Conservation (phyloP, 2,888 invertebrate species). For the Nephrotoma flavescens region DNA sequence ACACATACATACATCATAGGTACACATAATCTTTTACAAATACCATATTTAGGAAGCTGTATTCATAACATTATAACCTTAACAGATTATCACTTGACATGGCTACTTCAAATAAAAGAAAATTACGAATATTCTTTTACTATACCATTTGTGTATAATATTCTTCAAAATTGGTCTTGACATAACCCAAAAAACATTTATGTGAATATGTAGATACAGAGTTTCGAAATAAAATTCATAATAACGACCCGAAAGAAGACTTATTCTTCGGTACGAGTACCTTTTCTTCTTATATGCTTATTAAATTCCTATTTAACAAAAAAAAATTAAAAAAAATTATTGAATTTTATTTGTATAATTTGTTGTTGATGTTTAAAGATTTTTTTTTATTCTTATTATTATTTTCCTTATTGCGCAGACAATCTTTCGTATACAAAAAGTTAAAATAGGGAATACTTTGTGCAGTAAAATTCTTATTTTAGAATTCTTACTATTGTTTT, state of each 20-base stretch:
- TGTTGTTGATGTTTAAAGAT: not conserved
- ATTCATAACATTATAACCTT: not conserved
- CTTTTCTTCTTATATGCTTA: not conserved
- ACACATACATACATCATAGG: not conserved
- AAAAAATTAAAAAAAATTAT: not conserved
- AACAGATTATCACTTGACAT: not conserved
- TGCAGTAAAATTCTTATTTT: not conserved
- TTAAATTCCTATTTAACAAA: not conserved
- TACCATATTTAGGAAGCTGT: not conserved
- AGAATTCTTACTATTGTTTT: not conserved
- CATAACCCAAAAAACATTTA: not conserved
- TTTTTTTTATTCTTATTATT: not conserved
- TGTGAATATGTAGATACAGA: not conserved
- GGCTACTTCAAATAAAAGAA: not conserved
- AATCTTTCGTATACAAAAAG: not conserved
- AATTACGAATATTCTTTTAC: not conserved
- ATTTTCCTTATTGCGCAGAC: not conserved
- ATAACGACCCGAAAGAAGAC: not conserved
- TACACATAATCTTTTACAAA: not conserved
- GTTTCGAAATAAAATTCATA: not conserved
- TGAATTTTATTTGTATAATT: not conserved
- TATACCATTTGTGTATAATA: not conserved
- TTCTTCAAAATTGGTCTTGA: not conserved
- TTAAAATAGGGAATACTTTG: not conserved
- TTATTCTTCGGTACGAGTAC: not conserved